Base-by-base conservation (phyloP, 2,113 vertebrate genomes). In the Protobothrops flavoviridis region DNA sequence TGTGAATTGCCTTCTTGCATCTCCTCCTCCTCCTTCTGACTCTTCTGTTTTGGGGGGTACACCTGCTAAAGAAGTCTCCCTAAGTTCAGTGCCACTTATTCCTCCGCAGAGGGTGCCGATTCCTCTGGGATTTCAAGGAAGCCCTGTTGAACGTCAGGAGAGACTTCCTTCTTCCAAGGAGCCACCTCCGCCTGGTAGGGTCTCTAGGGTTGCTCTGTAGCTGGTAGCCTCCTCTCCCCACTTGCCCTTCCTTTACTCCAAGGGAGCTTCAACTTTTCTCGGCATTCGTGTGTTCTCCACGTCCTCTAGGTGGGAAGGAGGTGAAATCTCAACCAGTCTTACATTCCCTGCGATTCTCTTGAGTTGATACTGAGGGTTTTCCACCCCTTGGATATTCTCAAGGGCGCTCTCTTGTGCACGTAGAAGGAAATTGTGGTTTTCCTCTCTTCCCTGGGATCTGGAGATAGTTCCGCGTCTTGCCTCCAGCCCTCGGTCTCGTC, bases 151-250 rank as follows among this genome's bases (percentile, higher is more conserved):
- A 74, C n/a, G 61, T 69, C 64, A 2, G n/a, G 33, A 1, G 15
- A 39, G 4, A 64, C 10, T 64, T 45, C 43, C 43, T 45, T 45
- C 43, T 45, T 45, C 43, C 43, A 45, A 45, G 43, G 43, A 17
- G 1, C 69, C 29, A 4, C 5, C 13, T 17, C 12, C 2, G 3
- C 26, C 64, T n/a, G 64, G 29, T 15, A 17, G 13, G 0, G n/a
- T 6, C 13, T 69, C 29, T 7, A 33, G n/a, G 13, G 69, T 33
- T 33, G 13, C 69, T 33, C 13, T 15, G 69, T 13, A 33, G 13
- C n/a, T 33, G 11, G 29, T 6, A 2, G 29, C 4, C 29, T 15
- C 39, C 39, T 39, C 39, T 1, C 29, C 64, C 13, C 29, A 4
- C n/a, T 69, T 17, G 29, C n/a, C 64, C 12, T 74, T 74, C n/a